These are phyloP conservation scores for Anoura caudifer DNA, from an alignment of 2,113 vertebrate species.

Conservation along the genomic window DNA sequence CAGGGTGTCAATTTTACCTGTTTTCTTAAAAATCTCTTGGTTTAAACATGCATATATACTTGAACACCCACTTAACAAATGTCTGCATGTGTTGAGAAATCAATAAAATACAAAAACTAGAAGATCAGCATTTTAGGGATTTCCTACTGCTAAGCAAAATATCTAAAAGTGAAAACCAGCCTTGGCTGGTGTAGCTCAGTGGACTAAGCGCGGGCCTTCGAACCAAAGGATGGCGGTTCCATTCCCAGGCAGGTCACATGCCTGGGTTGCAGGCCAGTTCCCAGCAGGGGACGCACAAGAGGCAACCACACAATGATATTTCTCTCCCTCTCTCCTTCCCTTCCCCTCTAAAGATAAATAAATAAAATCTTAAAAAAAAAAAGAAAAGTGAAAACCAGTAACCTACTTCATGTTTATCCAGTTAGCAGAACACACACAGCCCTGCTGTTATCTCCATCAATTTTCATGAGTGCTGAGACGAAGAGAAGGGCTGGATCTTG, in stretches of 20 bases:
- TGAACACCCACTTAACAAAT: slow-evolving; percentile 29
- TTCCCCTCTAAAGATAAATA: too few species aligned
- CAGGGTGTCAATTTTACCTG: background rate
- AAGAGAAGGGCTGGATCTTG: background rate
- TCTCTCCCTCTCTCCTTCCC: too few species aligned
- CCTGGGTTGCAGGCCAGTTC: too few species aligned
- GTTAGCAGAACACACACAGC: background rate
- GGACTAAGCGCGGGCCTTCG: too few species aligned
- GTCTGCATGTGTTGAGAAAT: background rate
- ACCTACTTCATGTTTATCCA: background rate
- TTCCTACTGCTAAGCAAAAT: background rate
- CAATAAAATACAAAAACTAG: background rate
- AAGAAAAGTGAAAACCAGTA: background rate
- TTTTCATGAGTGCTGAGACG: background rate
- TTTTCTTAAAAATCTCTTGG: background rate
- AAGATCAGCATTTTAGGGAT: background rate
- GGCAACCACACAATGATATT: too few species aligned
- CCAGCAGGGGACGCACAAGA: too few species aligned
- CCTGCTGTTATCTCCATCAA: background rate
- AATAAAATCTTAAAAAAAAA: too few species aligned
- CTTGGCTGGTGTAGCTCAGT: too few species aligned
- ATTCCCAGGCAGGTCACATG: too few species aligned
- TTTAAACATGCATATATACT: background rate
- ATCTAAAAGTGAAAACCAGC: background rate
- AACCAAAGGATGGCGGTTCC: too few species aligned